Conservation (phyloP, 2,113 vertebrate species). For the Thermophis baileyi region DNA sequence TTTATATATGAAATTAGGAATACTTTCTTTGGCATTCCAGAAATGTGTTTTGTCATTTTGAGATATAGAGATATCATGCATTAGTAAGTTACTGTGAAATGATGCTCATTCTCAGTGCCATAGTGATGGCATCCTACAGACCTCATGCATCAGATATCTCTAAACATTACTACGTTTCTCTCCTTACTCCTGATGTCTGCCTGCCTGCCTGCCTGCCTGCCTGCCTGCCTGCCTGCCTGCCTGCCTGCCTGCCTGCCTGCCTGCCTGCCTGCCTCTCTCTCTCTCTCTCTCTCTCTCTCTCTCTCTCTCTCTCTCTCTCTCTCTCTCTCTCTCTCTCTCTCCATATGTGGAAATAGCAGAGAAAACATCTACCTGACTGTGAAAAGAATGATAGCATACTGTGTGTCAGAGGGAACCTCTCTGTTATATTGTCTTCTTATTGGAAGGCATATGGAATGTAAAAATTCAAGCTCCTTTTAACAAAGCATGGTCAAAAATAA, state of each 20-base stretch:
- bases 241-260: neutral
- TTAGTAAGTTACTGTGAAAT: conserved; percentile 11
- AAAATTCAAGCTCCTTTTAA: conserved; percentile 62
- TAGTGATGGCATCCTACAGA: neutral
- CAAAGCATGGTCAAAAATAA: conserved; percentile 63
- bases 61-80: neutral
- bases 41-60: neutral
- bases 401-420: conserved; percentile 26
- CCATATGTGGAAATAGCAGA: conserved; percentile 5
- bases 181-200: neutral
- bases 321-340: neutral
- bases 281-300: neutral
- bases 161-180: neutral
- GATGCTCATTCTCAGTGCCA: neutral
- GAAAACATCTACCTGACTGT: neutral
- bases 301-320: neutral
- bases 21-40: neutral
- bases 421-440: conserved; percentile 28
- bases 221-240: too few species aligned
- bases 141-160: conserved; percentile 14
- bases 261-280: neutral
- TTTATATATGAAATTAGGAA: neutral
- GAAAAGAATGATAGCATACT: neutral
- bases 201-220: too few species aligned
- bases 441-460: conserved; percentile 52